phyloP scores from a whole-genome alignment of 2,113 vertebrate species.

The Maccullochella peelii region DNA sequence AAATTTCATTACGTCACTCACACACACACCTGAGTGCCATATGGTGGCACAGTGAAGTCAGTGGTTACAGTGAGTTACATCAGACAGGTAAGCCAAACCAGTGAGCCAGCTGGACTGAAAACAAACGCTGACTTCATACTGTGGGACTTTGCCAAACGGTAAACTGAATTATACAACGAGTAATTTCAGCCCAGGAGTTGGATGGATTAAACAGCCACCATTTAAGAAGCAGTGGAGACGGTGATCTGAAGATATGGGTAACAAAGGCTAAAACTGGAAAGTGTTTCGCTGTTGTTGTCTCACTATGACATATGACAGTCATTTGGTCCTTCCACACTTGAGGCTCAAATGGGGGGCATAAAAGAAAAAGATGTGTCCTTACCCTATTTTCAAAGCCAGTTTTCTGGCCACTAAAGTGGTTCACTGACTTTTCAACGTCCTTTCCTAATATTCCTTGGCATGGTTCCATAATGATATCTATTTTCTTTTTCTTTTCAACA shows the following conservation, averaged over 20 bases:
- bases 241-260: not conserved
- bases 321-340: not conserved
- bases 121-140: slow-evolving; percentile 65
- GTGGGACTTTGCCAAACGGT: slow-evolving; percentile 45
- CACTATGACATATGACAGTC: not conserved
- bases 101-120: slow-evolving; percentile 64
- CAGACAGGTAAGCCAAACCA: slow-evolving; percentile 57
- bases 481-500: slow-evolving; percentile 4
- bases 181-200: slow-evolving; percentile 27
- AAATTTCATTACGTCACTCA: slow-evolving; percentile 21
- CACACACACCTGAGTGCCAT: slow-evolving; percentile 39
- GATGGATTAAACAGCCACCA: slow-evolving; percentile 15
- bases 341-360: not conserved
- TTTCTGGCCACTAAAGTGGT: slow-evolving; percentile 14
- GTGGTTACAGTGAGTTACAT: slow-evolving; percentile 64
- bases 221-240: slow-evolving; percentile 11
- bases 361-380: not conserved
- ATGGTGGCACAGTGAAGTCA: slow-evolving; percentile 54
- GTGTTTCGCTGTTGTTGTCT: not conserved
- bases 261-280: not conserved
- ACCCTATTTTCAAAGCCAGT: slow-evolving; percentile 2
- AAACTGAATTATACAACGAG: slow-evolving; percentile 40
- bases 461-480: slow-evolving; percentile 17
- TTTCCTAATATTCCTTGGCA: slow-evolving; percentile 24
- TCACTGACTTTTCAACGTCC: slow-evolving; percentile 21